Conservation (phyloP, 2,888 invertebrate species). For the Mythimna pallens region DNA sequence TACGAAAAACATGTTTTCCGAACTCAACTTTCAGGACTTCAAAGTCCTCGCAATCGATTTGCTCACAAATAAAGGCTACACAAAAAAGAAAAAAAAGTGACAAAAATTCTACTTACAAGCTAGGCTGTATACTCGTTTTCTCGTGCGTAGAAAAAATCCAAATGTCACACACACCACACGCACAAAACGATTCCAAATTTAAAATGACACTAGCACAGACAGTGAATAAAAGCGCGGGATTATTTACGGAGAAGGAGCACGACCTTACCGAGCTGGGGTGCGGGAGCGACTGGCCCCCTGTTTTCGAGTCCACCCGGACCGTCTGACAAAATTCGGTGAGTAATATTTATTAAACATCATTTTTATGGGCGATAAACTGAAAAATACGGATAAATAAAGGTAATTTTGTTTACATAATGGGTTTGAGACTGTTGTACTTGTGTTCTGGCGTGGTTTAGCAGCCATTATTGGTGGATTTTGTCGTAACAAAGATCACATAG, state of each 20-base stretch:
- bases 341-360: constrained; percentile 46
- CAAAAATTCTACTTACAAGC: constrained; percentile 54
- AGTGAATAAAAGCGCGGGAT: constrained; percentile 64
- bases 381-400: constrained; percentile 46
- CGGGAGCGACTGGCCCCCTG: constrained; percentile 57
- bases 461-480: constrained; percentile 18
- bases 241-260: constrained; percentile 42
- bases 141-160: constrained; percentile 63
- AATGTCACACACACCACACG: constrained; percentile 57
- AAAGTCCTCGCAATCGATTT: constrained; percentile 46
- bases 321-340: constrained; percentile 45
- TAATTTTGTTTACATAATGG: constrained; percentile 49
- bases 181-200: constrained; percentile 57
- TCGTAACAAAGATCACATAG: constrained; percentile 10
- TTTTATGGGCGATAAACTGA: constrained; percentile 37
- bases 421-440: constrained; percentile 10
- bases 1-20: constrained; percentile 29
- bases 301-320: constrained; percentile 48
- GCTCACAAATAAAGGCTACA: constrained; percentile 34
- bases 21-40: constrained; percentile 43
- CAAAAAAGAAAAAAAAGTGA: constrained; percentile 2
- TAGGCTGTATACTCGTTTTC: constrained; percentile 35
- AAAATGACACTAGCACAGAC: constrained; percentile 59
- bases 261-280: constrained; percentile 55
- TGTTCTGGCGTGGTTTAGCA: background rate